These are phyloP conservation scores for Carabus problematicus DNA, from an alignment of 2,888 invertebrate genomes.

Conservation along the genomic window DNA sequence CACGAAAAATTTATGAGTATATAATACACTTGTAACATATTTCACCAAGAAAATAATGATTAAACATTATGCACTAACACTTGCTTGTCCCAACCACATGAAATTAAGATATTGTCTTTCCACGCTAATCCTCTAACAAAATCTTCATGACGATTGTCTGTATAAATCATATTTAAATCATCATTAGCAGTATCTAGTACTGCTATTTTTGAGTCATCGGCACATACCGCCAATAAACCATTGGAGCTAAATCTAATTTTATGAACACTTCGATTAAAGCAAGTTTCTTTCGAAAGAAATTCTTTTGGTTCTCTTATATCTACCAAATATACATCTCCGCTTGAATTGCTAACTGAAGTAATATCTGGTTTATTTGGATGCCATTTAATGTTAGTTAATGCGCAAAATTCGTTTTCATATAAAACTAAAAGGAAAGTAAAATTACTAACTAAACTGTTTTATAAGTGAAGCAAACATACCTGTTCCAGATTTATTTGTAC, in stretches of 20 bases:
- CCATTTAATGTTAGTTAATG: constrained; percentile 59
- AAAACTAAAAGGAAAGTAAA: constrained; percentile 54
- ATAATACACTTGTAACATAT: too few species aligned
- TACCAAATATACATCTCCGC: constrained; percentile 62
- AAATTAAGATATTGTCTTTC: constrained; percentile 61
- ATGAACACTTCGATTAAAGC: constrained; percentile 56
- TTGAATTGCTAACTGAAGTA: constrained; percentile 61
- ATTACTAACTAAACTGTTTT: constrained; percentile 7
- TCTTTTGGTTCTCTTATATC: constrained; percentile 61
- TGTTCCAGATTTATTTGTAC: constrained; percentile 57
- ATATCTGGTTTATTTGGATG: constrained; percentile 57
- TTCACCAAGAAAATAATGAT: constrained; percentile 50
- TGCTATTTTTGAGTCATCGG: constrained; percentile 59
- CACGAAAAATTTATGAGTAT: too few species aligned
- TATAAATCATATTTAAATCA: constrained; percentile 56
- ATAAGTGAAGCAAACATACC: constrained; percentile 45
- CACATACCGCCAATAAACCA: constrained; percentile 60
- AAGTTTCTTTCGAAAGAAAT: constrained; percentile 52
- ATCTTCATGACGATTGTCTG: constrained; percentile 60
- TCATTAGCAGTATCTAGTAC: constrained; percentile 57
- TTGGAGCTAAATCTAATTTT: constrained; percentile 57
- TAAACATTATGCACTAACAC: constrained; percentile 55
- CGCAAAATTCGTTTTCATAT: constrained; percentile 56
- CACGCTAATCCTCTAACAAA: constrained; percentile 67
- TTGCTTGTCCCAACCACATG: constrained; percentile 67